Evolutionary conservation across 1,140 invertebrate species (phyloP).

Genomic region (Zaprionus davidi): DNA sequence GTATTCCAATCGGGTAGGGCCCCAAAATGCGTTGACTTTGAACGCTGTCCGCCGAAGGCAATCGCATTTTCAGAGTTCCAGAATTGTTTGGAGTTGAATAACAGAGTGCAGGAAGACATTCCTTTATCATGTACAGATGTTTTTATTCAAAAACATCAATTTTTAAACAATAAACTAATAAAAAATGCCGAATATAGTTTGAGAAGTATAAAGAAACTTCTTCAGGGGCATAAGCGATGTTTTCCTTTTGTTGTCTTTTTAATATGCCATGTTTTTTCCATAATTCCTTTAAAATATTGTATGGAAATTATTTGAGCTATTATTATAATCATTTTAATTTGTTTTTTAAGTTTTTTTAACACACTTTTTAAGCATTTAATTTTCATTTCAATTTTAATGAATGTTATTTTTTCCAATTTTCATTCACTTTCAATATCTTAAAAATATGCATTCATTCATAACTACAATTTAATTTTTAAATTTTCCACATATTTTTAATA

Average conservation of each 20-base stretch:
- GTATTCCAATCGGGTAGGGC: slow-evolving; percentile 43
- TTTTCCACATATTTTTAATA: not conserved
- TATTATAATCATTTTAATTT: not conserved
- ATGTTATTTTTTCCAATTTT: not conserved
- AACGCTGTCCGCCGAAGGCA: slow-evolving; percentile 31
- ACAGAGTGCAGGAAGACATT: not conserved
- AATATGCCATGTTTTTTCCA: not conserved
- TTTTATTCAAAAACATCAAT: not conserved
- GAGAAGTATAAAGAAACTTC: not conserved
- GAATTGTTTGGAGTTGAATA: slow-evolving; percentile 23
- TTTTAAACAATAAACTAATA: not conserved
- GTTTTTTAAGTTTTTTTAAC: not conserved
- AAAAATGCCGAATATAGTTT: not conserved
- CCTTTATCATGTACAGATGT: not conserved
- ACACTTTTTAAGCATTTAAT: not conserved
- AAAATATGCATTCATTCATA: not conserved
- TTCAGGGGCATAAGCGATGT: not conserved
- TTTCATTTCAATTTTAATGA: not conserved
- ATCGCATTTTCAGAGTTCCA: slow-evolving; percentile 14
- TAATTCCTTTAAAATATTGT: not conserved
- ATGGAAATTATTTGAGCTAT: not conserved
- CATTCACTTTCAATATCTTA: not conserved
- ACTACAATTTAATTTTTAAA: not conserved
- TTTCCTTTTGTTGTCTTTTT: not conserved
- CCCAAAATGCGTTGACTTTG: slow-evolving; percentile 53